phyloP scores from a whole-genome alignment of 1,140 invertebrate genomes.

The Probaryconus sp. region DNA sequence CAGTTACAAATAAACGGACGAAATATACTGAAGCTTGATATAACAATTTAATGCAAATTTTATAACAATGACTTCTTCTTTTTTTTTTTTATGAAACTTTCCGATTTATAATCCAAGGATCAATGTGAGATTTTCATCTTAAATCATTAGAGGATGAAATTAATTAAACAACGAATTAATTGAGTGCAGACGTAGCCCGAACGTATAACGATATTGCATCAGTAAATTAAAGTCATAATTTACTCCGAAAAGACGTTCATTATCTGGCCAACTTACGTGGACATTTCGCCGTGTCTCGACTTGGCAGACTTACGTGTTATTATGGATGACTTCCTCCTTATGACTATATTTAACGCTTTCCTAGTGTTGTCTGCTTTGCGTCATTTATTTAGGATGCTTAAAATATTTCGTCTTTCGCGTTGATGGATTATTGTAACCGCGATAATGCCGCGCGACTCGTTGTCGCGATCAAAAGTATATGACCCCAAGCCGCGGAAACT shows the following conservation, averaged over 20 bases:
- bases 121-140: no score
- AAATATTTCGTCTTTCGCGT: constrained; percentile 1
- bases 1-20: no score
- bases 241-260: constrained; percentile 31
- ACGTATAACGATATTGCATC: constrained; percentile 53
- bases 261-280: constrained; percentile 43
- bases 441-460: constrained; percentile 9
- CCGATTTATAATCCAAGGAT: no score
- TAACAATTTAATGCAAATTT: no score
- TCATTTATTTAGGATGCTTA: constrained; percentile 14
- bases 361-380: neutral
- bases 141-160: constrained; percentile 14
- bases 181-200: constrained; percentile 33
- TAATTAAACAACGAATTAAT: constrained; percentile 51
- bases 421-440: constrained; percentile 1
- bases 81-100: no score
- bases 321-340: constrained; percentile 30
- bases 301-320: constrained; percentile 35
- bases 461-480: constrained; percentile 7
- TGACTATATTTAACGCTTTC: constrained; percentile 29
- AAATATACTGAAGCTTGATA: no score
- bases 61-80: no score
- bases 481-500: no score
- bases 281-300: constrained; percentile 9
- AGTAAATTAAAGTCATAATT: constrained; percentile 56